Conservation (phyloP, 2,113 vertebrate genomes). For the Eclectus roratus region DNA sequence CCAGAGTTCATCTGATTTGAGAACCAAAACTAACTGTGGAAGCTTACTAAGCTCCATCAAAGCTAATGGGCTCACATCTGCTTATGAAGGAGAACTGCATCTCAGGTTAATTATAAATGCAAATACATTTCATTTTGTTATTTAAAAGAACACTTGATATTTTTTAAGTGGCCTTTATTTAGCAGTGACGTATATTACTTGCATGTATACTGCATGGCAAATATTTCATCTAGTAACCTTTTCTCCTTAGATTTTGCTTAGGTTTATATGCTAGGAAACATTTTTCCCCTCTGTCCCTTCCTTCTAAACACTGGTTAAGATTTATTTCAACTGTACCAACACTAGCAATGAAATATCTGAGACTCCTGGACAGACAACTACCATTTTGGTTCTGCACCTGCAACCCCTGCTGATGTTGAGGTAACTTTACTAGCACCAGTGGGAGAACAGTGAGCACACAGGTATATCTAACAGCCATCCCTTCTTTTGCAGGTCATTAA, state of each 20-base stretch:
- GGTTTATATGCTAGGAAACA: background rate
- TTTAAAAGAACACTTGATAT: background rate
- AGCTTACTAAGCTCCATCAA: background rate
- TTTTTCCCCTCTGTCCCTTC: background rate
- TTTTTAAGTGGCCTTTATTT: background rate
- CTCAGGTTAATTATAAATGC: background rate
- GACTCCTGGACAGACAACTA: background rate
- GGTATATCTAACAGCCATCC: background rate
- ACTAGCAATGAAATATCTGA: background rate
- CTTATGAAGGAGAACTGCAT: background rate
- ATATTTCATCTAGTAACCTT: background rate
- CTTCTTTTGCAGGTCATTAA: background rate
- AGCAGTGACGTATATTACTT: background rate
- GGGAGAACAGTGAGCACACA: fast-evolving
- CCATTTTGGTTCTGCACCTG: background rate
- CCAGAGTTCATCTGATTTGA: background rate
- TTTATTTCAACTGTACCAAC: background rate
- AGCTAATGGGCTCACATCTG: background rate
- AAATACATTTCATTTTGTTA: background rate
- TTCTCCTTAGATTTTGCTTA: background rate
- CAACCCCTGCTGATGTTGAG: background rate
- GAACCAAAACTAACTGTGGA: background rate
- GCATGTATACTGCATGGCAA: background rate
- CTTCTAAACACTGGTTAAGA: background rate
- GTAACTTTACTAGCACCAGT: background rate